Evolutionary conservation across 1,140 invertebrate genomes (phyloP).

Genomic region (Adoxophyes honmai): DNA sequence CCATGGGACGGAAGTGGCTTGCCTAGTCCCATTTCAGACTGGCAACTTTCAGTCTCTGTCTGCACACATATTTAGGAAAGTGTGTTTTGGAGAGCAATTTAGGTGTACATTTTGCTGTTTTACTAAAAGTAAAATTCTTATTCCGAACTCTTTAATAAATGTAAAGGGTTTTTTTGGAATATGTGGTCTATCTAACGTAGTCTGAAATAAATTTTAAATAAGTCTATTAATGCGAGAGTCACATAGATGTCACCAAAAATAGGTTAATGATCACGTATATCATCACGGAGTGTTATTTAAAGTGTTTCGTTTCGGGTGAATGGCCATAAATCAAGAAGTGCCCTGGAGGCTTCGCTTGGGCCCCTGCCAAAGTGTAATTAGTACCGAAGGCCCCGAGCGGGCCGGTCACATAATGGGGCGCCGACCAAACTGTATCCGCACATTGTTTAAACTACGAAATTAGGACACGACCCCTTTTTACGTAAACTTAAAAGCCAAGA

Average conservation of each 20-base stretch:
- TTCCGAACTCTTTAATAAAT: too few species aligned
- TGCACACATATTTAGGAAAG: too few species aligned
- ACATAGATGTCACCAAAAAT: conserved; percentile 21
- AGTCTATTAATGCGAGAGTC: too few species aligned
- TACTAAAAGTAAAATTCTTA: too few species aligned
- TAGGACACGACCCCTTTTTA: conserved; percentile 25
- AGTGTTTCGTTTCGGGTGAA: conserved; percentile 47
- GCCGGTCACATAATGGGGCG: conserved; percentile 41
- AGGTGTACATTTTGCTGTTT: too few species aligned
- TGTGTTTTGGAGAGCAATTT: too few species aligned
- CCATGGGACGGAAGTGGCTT: too few species aligned
- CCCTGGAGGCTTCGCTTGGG: conserved; percentile 46
- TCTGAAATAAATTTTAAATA: too few species aligned
- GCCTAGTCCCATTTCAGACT: too few species aligned
- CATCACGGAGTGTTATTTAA: conserved; percentile 46
- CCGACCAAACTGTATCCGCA: conserved; percentile 27
- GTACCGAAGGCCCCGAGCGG: conserved; percentile 41
- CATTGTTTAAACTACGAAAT: conserved; percentile 52
- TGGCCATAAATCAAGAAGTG: conserved; percentile 55
- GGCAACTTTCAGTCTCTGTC: too few species aligned
- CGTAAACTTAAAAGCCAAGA: conserved; percentile 7
- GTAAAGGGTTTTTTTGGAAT: too few species aligned
- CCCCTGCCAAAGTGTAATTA: conserved; percentile 63
- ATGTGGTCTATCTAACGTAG: too few species aligned
- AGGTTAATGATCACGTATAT: conserved; percentile 38